A percentile compares a stretch with the other conserved stretches of the same genome.
phyloP scores from a whole-genome alignment of 2,888 invertebrate species.

The Xestia c-nigrum region DNA sequence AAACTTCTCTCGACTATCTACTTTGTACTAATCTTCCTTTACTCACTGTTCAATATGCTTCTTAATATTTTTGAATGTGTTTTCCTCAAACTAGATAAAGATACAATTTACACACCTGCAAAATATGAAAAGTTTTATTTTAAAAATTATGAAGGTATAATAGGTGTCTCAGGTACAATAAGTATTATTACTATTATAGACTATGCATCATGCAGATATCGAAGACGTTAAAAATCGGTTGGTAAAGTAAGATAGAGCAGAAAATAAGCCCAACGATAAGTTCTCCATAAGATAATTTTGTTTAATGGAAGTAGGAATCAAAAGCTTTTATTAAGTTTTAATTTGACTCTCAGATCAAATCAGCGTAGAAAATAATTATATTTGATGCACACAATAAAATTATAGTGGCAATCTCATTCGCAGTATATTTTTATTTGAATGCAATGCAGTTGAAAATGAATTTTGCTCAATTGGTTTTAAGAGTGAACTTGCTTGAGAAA shows the following conservation, averaged over 20 bases:
- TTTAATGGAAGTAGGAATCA: constrained; percentile 1
- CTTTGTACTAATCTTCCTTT: neutral
- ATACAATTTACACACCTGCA: neutral
- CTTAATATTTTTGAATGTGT: neutral
- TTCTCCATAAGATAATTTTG: neutral
- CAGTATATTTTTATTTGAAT: constrained; percentile 13
- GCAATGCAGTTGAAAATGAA: neutral
- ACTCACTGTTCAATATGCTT: neutral
- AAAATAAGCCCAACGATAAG: neutral
- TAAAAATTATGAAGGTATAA: neutral
- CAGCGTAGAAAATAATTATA: constrained; percentile 47
- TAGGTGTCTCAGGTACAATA: neutral
- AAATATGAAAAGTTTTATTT: neutral
- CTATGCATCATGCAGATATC: neutral
- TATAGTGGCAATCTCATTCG: constrained; percentile 20
- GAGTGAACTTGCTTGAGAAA: constrained; percentile 29
- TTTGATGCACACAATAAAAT: constrained; percentile 61
- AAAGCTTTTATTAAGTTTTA: constrained; percentile 16
- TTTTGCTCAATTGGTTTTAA: constrained; percentile 5
- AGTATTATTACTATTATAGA: constrained; percentile 12
- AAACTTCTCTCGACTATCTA: neutral
- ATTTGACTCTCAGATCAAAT: constrained; percentile 44
- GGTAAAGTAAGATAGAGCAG: neutral
- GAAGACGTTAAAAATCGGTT: neutral
- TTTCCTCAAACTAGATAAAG: neutral